Evolutionary conservation across 2,888 invertebrate species (phyloP).

Genomic region (Lapara coniferarum): DNA sequence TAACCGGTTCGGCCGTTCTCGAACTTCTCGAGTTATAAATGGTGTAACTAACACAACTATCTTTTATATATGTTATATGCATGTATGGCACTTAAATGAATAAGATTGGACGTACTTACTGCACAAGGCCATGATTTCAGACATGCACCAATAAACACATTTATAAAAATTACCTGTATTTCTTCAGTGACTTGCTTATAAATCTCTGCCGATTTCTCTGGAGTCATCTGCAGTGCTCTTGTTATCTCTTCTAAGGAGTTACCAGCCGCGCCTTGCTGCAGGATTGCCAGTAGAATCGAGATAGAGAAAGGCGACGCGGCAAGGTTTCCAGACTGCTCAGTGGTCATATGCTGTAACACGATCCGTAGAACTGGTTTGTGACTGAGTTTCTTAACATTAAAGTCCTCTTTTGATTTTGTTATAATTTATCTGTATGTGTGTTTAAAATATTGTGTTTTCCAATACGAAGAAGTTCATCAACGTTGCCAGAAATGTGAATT

Average conservation of each 20-base stretch:
- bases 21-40: no score
- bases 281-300: conserved; percentile 66
- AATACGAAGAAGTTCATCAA: no score
- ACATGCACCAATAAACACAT: not conserved
- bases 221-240: conserved; percentile 54
- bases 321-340: conserved; percentile 54
- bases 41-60: no score
- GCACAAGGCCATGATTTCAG: not conserved
- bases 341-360: conserved; percentile 42
- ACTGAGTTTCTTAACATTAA: not conserved
- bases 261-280: conserved; percentile 75
- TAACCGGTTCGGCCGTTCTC: no score
- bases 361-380: not conserved
- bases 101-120: no score
- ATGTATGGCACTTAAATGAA: no score
- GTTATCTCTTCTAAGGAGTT: conserved; percentile 62
- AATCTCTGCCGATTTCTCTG: conserved; percentile 48
- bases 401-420: not conserved
- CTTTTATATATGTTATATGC: no score
- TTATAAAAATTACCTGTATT: conserved; percentile 50
- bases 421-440: not conserved
- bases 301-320: conserved; percentile 78
- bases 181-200: conserved; percentile 51
- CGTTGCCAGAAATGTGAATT: no score
- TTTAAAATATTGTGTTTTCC: no score